Evolutionary conservation across 2,888 invertebrate genomes (phyloP), one percentile per base, ranked within the genome.

Genomic region (Cerceris rybyensis): DNA sequence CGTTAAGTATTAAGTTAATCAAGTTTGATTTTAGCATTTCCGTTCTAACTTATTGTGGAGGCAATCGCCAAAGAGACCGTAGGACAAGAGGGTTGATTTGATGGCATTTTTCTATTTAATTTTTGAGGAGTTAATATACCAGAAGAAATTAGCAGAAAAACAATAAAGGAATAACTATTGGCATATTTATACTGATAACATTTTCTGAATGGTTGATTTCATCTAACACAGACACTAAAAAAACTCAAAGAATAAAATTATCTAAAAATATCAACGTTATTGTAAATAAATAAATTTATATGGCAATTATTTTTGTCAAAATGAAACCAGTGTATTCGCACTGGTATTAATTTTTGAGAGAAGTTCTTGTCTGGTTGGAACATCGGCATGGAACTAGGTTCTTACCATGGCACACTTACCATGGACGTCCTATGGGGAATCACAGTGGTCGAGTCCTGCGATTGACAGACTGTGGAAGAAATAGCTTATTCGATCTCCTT

Each of bases 401-500:
- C 28, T 46, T 8, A 11, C 8, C 46, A 46, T 11, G 46, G 8
- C 8, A 52, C 52, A 9, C 7, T 7, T n/a, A 7, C 9, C 13
- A 64, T 16, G 16, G 69, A 55, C 61, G 14, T 61, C 65, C 75
- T 61, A 65, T 69, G 16, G 75, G 54, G 75, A 46, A 61, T 28
- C 55, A 13, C 65, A 9, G 41, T 46, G 42, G 50, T 63, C 46
- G 46, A 42, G 41, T 14, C 41, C 65, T 17, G 14, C 65, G 41
- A 63, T 75, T 58, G 63, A 73, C 58, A 46, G 60, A 61, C 28
- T n/a, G n/a, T 17, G 54, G 58, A 76, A 60, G 55, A 65, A 76
- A 42, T 17, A 58, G 46, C 9, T 43, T 64, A 9, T 28, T 28
- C 52, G 17, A 14, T 50, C 9, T 69, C 55, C 65, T 16, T 46